phyloP scores from a whole-genome alignment of 1,140 invertebrate genomes.

The Macrostomum lignano region DNA sequence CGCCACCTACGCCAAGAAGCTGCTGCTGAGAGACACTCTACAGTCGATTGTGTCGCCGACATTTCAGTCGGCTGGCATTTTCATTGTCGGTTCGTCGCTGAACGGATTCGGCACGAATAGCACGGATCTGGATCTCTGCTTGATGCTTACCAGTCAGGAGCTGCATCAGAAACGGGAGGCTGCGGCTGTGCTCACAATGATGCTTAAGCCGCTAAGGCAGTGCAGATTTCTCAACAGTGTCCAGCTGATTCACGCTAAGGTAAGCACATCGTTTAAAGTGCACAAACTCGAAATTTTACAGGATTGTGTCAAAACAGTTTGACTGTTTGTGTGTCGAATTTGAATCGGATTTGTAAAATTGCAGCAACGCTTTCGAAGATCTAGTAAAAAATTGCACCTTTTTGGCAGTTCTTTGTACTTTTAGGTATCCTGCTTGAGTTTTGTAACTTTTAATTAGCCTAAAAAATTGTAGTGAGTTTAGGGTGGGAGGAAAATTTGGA shows the following conservation, averaged over 20 bases:
- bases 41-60: conserved; percentile 44
- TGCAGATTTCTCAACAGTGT: conserved; percentile 34
- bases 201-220: conserved; percentile 34
- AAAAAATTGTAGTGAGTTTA: no score
- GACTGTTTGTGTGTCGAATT: no score
- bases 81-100: conserved; percentile 77
- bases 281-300: no score
- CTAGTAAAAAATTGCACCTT: no score
- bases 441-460: no score
- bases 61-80: conserved; percentile 35
- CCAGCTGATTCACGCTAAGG: conserved; percentile 63
- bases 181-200: conserved; percentile 39
- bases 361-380: no score
- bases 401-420: no score
- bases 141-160: conserved; percentile 36
- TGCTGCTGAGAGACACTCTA: conserved; percentile 47
- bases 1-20: conserved; percentile 45
- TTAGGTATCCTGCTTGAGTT: no score
- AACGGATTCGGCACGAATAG: conserved; percentile 64
- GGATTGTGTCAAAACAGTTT: no score
- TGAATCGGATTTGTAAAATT: no score
- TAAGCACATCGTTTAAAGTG: conserved; percentile 66
- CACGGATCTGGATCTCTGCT: conserved; percentile 80
- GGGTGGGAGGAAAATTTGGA: no score
- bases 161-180: conserved; percentile 44